Base-by-base conservation (phyloP, 1,140 invertebrate species). In the Brachystomella parvula region DNA sequence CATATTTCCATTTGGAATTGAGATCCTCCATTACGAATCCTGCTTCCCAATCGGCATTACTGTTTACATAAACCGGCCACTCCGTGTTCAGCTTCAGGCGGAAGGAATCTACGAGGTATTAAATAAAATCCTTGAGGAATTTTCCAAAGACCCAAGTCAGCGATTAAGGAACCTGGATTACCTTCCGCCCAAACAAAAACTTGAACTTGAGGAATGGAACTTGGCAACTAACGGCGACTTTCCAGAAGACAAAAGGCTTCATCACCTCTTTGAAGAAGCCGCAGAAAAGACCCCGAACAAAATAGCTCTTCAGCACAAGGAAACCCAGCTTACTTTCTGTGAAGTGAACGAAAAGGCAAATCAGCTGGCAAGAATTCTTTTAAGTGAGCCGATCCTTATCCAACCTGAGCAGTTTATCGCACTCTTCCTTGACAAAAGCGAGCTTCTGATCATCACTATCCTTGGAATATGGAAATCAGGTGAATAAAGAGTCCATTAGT, bases 391-490 rank as follows among this genome's bases (percentile, higher is more conserved):
- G 6, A 12, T 61, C 29, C 3, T 15, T 3, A 15, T 64, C 24
- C 15, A 64, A 31, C 15, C 24, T 19, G 63, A 59, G 30, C 49
- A 64, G 19, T 30, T 64, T 6, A 56, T 64, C 58, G 63, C 49
- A 12, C 24, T 64, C 15, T 64, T 29, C 32, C 9, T 64, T 19
- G 63, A 64, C 3, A 64, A 33, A 29, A 15, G 3, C 3, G 63
- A 53, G 6, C 2, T 6, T 3, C 63, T 32, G 3, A 9, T 64
- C 12, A 57, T 57, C 9, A 59, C 47, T 3, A 26, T 64, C 6
- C 26, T 64, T 15, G 63, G 44, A 60, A 32, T 64, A 6, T 64
- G 63, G 63, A 64, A 64, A 26, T 64, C 44, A 6, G 63, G 63
- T 3, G 47, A n/a, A n/a, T n/a, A n/a, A n/a, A n/a, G n/a, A n/a